Evolutionary conservation across 1,140 invertebrate species (phyloP), one percentile per base, ranked within the genome.

Genomic region (Orius laevigatus): DNA sequence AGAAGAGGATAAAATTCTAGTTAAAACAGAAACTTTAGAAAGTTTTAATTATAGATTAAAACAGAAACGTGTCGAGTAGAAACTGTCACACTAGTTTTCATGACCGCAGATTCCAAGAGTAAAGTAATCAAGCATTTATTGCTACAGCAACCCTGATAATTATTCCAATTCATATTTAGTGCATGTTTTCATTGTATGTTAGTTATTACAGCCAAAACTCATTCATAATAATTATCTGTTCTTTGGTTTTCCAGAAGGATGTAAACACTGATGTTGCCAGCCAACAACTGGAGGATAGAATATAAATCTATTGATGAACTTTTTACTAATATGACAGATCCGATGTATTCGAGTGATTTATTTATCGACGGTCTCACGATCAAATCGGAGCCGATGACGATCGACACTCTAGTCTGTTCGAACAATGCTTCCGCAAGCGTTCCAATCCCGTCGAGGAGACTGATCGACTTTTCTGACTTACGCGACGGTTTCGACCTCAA

Each of bases 341-440:
- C 68, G 62, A 50, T 53, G 40, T 71, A 68, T 63, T 65, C 66
- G 58, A 62, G 66, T 61, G 70, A 71, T 57, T 69, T 70, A 63
- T 68, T 71, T 60, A 57, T 70, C 56, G 70, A 71, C 54, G 64
- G 64, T 48, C 59, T 71, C 55, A 61, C 66, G 53, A 67, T 71
- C 50, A 71, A 71, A 59, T 67, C 70, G 55, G 69, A 72, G 54
- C 66, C 63, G 12, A 46, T 59, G 52, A 35, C 58, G 56, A 56
- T 60, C 54, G 55, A 59, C 19, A 59, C 49, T 43, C 44, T 44
- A 46, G 53, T 50, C 20, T 53, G 49, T 47, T 59, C 54, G 18
- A 55, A 60, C 48, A 60, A 57, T 45, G 57, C 60, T 58, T 70
- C 70, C 70, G 16, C 72, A 70, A 73, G 72, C 15, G 69, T 76